phyloP scores from a whole-genome alignment of 2,797 vertebrate genomes.

The Acipenser transmontanus region DNA sequence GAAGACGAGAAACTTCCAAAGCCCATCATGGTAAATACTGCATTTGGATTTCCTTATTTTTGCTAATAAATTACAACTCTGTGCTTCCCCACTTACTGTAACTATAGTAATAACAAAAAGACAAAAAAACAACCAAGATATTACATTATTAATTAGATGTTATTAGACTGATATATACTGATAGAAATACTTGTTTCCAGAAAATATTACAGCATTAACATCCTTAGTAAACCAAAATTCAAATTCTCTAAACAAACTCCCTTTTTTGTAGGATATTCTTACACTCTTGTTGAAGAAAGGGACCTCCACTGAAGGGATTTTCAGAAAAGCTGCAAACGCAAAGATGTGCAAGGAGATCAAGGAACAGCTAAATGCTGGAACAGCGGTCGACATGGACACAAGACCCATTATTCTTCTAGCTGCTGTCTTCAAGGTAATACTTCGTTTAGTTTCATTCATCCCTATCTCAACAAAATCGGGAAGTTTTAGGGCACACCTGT shows the following conservation, averaged over 20 bases:
- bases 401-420: conserved; percentile 75
- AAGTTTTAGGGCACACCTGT: background rate
- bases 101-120: too few relatives aligned
- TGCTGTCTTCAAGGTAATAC: conserved; percentile 78
- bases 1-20: conserved; percentile 67
- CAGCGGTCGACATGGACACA: conserved; percentile 57
- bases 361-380: conserved; percentile 73
- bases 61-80: background rate
- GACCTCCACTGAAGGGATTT: conserved; percentile 81
- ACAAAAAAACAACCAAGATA: too few relatives aligned
- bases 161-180: too few relatives aligned
- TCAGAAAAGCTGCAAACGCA: conserved; percentile 77
- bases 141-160: too few relatives aligned
- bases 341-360: conserved; percentile 75
- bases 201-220: too few relatives aligned
- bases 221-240: too few relatives aligned
- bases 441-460: background rate
- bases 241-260: background rate
- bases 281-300: conserved; percentile 70
- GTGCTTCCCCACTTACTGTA: too few relatives aligned
- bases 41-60: background rate
- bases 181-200: too few relatives aligned
- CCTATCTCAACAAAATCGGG: background rate
- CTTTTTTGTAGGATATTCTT: conserved; percentile 71
- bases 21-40: conserved; percentile 66